phyloP scores from a whole-genome alignment of 2,888 invertebrate genomes.

The Thyatira batis region DNA sequence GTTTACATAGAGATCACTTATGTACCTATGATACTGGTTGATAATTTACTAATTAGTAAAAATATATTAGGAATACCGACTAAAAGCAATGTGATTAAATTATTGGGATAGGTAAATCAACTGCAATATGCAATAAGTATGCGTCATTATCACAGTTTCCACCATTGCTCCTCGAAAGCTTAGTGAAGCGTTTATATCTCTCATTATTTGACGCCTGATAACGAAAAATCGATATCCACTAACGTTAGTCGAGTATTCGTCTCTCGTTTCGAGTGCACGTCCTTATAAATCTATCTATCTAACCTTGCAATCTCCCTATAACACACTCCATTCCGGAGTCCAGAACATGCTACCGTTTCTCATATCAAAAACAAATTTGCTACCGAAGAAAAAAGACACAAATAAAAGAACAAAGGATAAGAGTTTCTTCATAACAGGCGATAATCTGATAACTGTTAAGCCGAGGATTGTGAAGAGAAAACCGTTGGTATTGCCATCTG shows the following conservation, averaged over 20 bases:
- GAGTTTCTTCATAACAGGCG: conserved; percentile 48
- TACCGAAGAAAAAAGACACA: conserved; percentile 53
- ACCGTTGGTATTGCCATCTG: conserved; percentile 42
- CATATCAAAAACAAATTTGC: conserved; percentile 65
- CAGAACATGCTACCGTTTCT: conserved; percentile 66
- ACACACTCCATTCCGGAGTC: background rate
- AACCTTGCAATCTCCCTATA: background rate
- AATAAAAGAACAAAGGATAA: conserved; percentile 46
- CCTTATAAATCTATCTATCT: background rate
- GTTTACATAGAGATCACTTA: no score
- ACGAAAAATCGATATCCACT: conserved; percentile 36
- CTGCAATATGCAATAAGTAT: background rate
- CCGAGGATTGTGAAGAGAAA: conserved; percentile 43
- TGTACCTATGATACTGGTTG: no score
- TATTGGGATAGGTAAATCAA: no score
- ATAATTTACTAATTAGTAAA: no score
- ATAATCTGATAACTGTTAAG: conserved; percentile 49
- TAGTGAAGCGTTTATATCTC: conserved; percentile 45
- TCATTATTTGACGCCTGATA: conserved; percentile 32
- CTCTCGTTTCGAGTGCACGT: background rate
- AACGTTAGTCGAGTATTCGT: conserved; percentile 15
- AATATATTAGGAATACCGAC: no score
- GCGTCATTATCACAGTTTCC: conserved; percentile 12
- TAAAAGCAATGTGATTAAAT: no score
- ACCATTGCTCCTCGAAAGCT: conserved; percentile 33